Evolutionary conservation across 2,113 vertebrate species (phyloP), one percentile per base, ranked within the genome.

Genomic region (Stigmatopora argus): DNA sequence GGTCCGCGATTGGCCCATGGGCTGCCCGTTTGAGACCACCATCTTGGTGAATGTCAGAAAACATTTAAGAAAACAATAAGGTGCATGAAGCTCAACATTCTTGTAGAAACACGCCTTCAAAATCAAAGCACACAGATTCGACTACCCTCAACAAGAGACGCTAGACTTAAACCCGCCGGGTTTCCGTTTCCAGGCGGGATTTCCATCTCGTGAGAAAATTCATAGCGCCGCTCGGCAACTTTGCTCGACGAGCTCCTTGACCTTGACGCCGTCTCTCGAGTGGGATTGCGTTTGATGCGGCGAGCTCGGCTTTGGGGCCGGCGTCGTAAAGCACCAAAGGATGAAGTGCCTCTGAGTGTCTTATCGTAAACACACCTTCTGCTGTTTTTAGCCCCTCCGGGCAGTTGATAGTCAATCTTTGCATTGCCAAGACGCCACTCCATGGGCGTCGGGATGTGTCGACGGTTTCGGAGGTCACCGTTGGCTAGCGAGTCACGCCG

Each of bases 291-390:
- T 18, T 56, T 80, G 74, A 85, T 77, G 77, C 70, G 62, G 21
- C 6, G 41, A 73, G 65, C 38, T 48, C 34, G 53, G 65, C 68
- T 48, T 65, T 77, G 1, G 35, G 67, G 71, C 71, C 71, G 45
- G 61, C 51, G 31, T 66, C 73, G 66, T 46, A 21, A 58, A 62
- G 66, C 59, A 73, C 48, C n/a, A 79, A 72, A 75, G 53, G 52
- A 62, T 44, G 47, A 0, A 15, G 69, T 9, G 26, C 45, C 31
- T 70, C 79, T 55, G 78, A 73, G 75, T 67, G 70, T 69, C 82
- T 85, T 75, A 82, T 83, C 81, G 73, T 78, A 83, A 83, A 83
- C 70, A 48, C 59, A 70, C 83, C 75, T 49, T 78, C 78, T 83
- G 78, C 52, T 74, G 73, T 66, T 66, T 81, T 51, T 51, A 21